A percentile compares a stretch with the other conserved stretches of the same genome.
These are phyloP conservation scores for Cryptocephalus primarius DNA, from an alignment of 2,888 invertebrate species.

Conservation along the genomic window DNA sequence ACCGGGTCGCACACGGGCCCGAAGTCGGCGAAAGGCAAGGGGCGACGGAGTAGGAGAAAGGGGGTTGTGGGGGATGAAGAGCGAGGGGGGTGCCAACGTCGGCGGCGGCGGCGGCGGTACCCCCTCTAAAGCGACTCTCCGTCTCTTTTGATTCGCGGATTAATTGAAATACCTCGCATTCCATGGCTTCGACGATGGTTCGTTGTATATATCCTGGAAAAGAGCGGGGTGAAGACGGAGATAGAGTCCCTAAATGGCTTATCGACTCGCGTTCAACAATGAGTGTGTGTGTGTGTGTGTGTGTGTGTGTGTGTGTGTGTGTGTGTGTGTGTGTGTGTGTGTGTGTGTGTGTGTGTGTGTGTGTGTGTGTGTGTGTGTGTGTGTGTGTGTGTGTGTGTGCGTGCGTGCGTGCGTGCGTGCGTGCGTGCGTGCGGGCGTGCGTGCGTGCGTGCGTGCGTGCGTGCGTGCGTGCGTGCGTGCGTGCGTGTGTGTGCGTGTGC, in stretches of 20 bases:
- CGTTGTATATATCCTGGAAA: conserved; percentile 23
- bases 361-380: too few species aligned
- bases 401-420: too few species aligned
- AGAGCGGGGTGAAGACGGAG: conserved; percentile 20
- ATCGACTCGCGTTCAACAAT: conserved; percentile 7
- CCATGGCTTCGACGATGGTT: conserved; percentile 30
- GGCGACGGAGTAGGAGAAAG: not conserved
- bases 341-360: too few species aligned
- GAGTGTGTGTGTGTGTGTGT: conserved; percentile 2
- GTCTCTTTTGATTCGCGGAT: conserved; percentile 40
- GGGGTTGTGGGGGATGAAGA: not conserved
- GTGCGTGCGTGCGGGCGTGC: too few species aligned
- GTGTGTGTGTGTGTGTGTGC: too few species aligned
- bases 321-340: too few species aligned
- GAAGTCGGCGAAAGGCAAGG: not conserved
- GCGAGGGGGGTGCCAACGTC: conserved; percentile 4
- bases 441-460: too few species aligned
- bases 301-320: too few species aligned
- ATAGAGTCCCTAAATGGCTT: conserved; percentile 9
- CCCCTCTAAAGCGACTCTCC: conserved; percentile 18
- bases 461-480: too few species aligned
- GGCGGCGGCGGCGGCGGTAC: conserved; percentile 9
- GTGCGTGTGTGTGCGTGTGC: too few species aligned
- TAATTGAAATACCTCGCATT: conserved; percentile 41
- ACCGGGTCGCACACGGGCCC: not conserved